A percentile compares a stretch with the other conserved stretches of the same genome.
These are phyloP conservation scores for Lindbergichthys nudifrons DNA, from an alignment of 2,797 vertebrate genomes.

Conservation along the genomic window DNA sequence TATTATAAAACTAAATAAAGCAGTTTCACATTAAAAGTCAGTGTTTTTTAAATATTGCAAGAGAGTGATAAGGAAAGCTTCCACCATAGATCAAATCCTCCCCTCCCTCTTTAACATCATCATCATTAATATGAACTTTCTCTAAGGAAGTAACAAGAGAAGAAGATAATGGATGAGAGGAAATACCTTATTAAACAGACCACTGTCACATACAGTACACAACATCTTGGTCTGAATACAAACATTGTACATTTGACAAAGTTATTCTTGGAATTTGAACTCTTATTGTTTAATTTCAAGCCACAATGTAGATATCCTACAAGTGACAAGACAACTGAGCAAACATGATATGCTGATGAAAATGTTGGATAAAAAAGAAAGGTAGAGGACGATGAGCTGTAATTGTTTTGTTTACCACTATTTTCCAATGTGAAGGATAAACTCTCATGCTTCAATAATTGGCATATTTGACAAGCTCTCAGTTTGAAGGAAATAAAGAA, in stretches of 20 bases:
- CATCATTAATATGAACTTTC: too few species aligned
- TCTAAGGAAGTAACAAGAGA: too few species aligned
- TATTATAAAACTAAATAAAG: too few species aligned
- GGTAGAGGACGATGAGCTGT: not conserved
- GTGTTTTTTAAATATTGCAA: too few species aligned
- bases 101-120: too few species aligned
- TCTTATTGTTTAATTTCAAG: too few species aligned
- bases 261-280: not conserved
- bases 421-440: not conserved
- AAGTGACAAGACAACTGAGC: not conserved
- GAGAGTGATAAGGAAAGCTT: too few species aligned
- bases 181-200: not conserved
- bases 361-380: not conserved
- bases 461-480: not conserved
- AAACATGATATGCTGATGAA: not conserved
- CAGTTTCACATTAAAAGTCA: too few species aligned
- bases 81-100: too few species aligned
- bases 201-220: not conserved
- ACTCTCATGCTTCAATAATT: not conserved
- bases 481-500: not conserved
- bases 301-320: not conserved
- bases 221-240: not conserved
- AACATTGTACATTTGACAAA: not conserved
- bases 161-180: not conserved
- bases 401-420: not conserved